These are phyloP conservation scores for Naja naja DNA, from an alignment of 2,113 vertebrate genomes.

Conservation along the genomic window DNA sequence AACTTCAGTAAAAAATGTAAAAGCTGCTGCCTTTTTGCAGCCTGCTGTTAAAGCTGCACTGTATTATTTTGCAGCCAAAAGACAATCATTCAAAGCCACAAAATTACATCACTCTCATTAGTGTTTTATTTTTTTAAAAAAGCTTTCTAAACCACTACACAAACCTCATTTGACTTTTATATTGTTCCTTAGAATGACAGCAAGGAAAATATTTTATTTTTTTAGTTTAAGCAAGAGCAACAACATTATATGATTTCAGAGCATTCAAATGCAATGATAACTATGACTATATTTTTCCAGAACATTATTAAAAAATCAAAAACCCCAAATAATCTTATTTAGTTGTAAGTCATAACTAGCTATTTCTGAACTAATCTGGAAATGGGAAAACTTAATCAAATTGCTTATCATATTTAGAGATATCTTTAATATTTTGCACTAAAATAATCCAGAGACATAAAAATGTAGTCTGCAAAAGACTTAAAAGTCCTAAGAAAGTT, in stretches of 20 bases:
- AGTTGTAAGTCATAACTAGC: slow-evolving; percentile 31
- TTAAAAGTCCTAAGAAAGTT: neutral
- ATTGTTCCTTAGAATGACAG: slow-evolving; percentile 9
- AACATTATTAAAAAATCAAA: slow-evolving; percentile 19
- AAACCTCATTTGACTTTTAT: neutral
- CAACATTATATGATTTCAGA: slow-evolving; percentile 31
- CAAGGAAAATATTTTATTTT: slow-evolving; percentile 19
- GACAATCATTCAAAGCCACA: neutral
- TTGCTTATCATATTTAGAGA: slow-evolving; percentile 17
- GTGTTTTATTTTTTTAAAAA: slow-evolving; percentile 5
- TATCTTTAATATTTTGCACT: neutral
- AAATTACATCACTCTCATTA: slow-evolving; percentile 5
- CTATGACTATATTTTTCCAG: slow-evolving; percentile 14
- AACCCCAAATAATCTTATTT: neutral
- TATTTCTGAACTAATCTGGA: slow-evolving; percentile 11
- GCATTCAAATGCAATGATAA: slow-evolving; percentile 27
- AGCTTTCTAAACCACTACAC: slow-evolving; percentile 9
- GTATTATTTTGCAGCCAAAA: neutral
- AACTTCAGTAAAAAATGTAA: neutral
- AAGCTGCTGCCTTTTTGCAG: slow-evolving; percentile 30
- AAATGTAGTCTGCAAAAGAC: slow-evolving; percentile 23
- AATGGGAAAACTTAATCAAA: neutral
- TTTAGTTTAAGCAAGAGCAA: slow-evolving; percentile 11
- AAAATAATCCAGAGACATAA: neutral
- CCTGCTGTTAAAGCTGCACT: neutral